These are phyloP conservation scores for Valencia hispanica DNA, from an alignment of 2,797 vertebrate species.

Conservation along the genomic window DNA sequence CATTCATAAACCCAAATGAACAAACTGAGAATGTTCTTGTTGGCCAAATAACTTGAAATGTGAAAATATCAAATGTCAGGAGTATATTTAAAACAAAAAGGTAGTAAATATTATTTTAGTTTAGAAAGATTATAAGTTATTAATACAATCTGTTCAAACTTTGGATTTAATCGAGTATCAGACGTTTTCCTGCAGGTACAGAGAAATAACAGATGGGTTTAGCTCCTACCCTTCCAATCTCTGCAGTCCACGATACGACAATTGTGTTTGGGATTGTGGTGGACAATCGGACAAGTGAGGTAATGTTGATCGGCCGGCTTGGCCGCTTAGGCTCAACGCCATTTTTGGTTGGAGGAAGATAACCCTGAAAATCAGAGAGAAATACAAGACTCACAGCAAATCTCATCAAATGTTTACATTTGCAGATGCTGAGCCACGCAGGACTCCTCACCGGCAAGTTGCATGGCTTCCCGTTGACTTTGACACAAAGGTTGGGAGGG, in stretches of 20 bases:
- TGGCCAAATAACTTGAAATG: neutral
- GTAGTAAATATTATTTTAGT: neutral
- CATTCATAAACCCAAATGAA: neutral
- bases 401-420: neutral
- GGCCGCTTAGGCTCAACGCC: constrained; percentile 99
- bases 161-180: no score
- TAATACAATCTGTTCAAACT: no score
- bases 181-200: neutral
- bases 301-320: constrained; percentile 99
- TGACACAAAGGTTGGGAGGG: constrained; percentile 97
- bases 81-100: no score
- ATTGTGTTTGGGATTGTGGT: constrained; percentile 98
- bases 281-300: constrained; percentile 95
- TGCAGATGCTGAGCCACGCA: neutral
- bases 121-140: no score
- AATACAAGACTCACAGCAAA: neutral
- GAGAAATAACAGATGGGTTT: neutral
- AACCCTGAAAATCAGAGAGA: constrained; percentile 82
- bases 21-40: neutral
- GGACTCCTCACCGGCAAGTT: constrained; percentile 92
- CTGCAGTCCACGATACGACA: constrained; percentile 97
- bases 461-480: constrained; percentile 98
- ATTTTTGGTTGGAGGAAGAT: constrained; percentile 99
- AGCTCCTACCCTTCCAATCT: constrained; percentile 93
- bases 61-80: no score